Evolutionary conservation across 2,888 invertebrate species (phyloP).

Genomic region (Caenorhabditis sp.): DNA sequence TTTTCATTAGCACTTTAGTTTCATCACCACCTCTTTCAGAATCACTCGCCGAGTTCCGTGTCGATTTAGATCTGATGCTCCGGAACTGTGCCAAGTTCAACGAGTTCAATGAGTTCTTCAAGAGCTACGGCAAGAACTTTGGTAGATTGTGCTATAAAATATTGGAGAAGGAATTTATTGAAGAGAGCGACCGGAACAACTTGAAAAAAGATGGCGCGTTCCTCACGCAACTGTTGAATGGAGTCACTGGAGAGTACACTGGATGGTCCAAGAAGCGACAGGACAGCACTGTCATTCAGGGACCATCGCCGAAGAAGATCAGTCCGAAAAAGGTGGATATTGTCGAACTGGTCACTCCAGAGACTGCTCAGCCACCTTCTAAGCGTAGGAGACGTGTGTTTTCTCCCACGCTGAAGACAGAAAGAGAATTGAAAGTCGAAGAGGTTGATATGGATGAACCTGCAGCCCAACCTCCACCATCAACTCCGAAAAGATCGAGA

Average conservation of each 20-base stretch:
- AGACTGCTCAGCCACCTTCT: neutral
- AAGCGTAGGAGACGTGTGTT: neutral
- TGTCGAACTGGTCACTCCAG: neutral
- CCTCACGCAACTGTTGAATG: slow-evolving; percentile 8
- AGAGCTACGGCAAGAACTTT: slow-evolving; percentile 69
- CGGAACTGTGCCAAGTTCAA: slow-evolving; percentile 96
- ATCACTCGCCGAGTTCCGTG: slow-evolving; percentile 88
- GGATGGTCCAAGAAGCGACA: slow-evolving; percentile 9
- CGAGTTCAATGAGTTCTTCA: slow-evolving; percentile 84
- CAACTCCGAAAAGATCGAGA: neutral
- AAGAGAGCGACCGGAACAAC: slow-evolving; percentile 10
- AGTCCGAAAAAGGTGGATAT: neutral
- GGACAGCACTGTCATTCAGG: neutral
- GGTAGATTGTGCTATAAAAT: slow-evolving; percentile 21
- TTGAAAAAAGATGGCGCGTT: slow-evolving; percentile 7
- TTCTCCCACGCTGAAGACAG: neutral
- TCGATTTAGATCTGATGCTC: slow-evolving; percentile 96
- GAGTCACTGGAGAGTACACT: slow-evolving; percentile 11
- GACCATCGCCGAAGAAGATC: neutral
- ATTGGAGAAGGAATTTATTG: slow-evolving; percentile 7
- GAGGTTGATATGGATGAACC: neutral
- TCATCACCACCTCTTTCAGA: neutral
- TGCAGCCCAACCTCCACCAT: neutral
- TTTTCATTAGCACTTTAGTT: too few relatives aligned
- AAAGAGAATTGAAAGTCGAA: neutral